A percentile compares a stretch with the other conserved stretches of the same genome.
phyloP scores from a whole-genome alignment of 2,888 invertebrate genomes.

The Perithous albicinctus region DNA sequence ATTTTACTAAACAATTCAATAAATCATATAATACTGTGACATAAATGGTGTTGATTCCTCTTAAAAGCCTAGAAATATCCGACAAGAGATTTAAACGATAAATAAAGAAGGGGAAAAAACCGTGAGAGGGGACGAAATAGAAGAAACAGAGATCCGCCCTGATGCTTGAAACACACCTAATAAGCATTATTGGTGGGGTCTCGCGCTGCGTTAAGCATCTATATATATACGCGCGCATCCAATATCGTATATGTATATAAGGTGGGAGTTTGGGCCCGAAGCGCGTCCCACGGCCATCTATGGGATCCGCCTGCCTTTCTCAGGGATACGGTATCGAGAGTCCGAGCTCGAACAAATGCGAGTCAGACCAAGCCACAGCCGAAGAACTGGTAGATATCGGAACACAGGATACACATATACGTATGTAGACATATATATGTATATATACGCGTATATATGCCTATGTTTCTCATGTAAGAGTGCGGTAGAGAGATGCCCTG shows the following conservation, averaged over 20 bases:
- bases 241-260: conserved; percentile 56
- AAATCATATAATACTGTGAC: too few relatives aligned
- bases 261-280: conserved; percentile 82
- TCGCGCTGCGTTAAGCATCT: conserved; percentile 38
- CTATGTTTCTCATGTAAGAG: conserved; percentile 68
- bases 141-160: conserved; percentile 37
- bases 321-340: conserved; percentile 71
- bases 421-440: neutral
- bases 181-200: conserved; percentile 76
- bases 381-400: conserved; percentile 51
- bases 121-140: neutral
- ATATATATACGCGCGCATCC: neutral
- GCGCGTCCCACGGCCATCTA: conserved; percentile 83
- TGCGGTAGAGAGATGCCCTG: conserved; percentile 62
- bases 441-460: conserved; percentile 25
- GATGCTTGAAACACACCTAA: conserved; percentile 72
- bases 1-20: too few relatives aligned
- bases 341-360: conserved; percentile 55
- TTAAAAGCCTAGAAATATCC: too few relatives aligned
- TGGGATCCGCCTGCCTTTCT: conserved; percentile 80
- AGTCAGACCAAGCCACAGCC: conserved; percentile 29
- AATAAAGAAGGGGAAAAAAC: conserved; percentile 11
- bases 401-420: conserved; percentile 25
- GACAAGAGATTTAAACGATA: neutral
- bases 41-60: too few relatives aligned